These are phyloP conservation scores for Coenonympha arcania DNA, from an alignment of 2,888 invertebrate genomes.

Conservation along the genomic window DNA sequence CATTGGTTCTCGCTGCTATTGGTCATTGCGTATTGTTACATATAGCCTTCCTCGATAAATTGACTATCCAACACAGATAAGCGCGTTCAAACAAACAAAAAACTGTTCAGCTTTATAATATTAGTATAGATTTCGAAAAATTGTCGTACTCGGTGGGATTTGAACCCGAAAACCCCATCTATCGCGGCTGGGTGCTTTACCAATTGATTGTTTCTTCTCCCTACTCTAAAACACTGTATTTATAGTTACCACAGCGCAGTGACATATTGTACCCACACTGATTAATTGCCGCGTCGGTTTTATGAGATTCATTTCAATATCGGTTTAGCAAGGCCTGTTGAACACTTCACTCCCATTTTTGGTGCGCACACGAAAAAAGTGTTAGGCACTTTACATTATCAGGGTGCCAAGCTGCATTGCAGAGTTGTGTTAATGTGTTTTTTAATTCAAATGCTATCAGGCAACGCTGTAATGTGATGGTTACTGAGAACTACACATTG, in stretches of 20 bases:
- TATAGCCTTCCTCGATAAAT: no score
- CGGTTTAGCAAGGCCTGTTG: slow-evolving; percentile 1
- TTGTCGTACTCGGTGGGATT: no score
- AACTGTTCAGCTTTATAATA: no score
- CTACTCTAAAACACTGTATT: background rate
- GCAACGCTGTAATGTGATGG: background rate
- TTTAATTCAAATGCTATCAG: slow-evolving; percentile 6
- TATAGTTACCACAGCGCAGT: background rate
- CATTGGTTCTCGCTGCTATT: no score
- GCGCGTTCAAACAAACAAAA: no score
- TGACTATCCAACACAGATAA: no score
- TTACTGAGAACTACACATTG: background rate
- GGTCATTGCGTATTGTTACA: no score
- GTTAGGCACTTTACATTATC: background rate
- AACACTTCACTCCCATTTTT: slow-evolving; percentile 7
- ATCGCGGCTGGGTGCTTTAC: no score
- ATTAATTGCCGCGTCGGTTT: slow-evolving; percentile 6
- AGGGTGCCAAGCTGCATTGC: slow-evolving; percentile 9
- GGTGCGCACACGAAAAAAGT: slow-evolving; percentile 4
- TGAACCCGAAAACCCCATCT: no score
- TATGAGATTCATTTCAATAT: slow-evolving; percentile 9
- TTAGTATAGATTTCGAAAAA: no score
- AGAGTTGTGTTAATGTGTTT: slow-evolving; percentile 5
- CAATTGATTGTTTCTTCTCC: no score
- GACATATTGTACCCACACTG: slow-evolving; percentile 5